Base-by-base conservation (phyloP, 92 coral and sea anemone genomes). In the Parazoanthus atlanticus region DNA sequence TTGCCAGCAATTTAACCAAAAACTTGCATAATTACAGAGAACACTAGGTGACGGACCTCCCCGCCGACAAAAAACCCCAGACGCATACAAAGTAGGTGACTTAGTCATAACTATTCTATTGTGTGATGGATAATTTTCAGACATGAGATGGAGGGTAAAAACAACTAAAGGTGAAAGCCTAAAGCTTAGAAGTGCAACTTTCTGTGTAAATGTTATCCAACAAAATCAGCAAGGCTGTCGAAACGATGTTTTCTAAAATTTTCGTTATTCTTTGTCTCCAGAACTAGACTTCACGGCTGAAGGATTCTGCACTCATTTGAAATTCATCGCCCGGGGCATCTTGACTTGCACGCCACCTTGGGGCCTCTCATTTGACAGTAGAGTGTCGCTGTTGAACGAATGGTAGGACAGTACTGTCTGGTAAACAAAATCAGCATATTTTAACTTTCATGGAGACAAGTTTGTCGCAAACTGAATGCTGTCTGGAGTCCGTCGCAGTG, bases 261-360 rank as follows among this genome's bases (percentile, higher is more conserved):
- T 21, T 5, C 38, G 66, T 41, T 84, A 5, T 43, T 26, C 77
- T 71, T 69, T 41, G 34, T 83, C 71, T 34, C 30, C 77, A 83
- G 86, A 32, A 70, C 30, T 41, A 29, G 31, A 69, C 34, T 70
- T 84, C 87, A 84, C 87, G 87, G 78, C 67, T 84, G 87, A 84
- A 84, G 67, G 78, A 84, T 49, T 74, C 38, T 38, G 49, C 15
- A 12, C 87, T 84, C 78, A 84, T 84, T 84, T 84, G 77, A 70
- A 84, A 84, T 84, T 84, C 87, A 84, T 84, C 78, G 87, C 87
- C 87, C 78, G 87, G 77, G 87, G 87, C 87, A 69, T 84, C 78
- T 70, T 67, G 66, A 67, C 78, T 84, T 46, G 6, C 66, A 67
- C 32, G 87, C 78, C 87, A 69, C 87, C 87, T 84, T 84, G 87